Percentiles rank a stretch among this genome's conserved stretches.
These are phyloP conservation scores for Centropus bengalensis DNA, from an alignment of 2,113 vertebrate genomes.

Conservation along the genomic window DNA sequence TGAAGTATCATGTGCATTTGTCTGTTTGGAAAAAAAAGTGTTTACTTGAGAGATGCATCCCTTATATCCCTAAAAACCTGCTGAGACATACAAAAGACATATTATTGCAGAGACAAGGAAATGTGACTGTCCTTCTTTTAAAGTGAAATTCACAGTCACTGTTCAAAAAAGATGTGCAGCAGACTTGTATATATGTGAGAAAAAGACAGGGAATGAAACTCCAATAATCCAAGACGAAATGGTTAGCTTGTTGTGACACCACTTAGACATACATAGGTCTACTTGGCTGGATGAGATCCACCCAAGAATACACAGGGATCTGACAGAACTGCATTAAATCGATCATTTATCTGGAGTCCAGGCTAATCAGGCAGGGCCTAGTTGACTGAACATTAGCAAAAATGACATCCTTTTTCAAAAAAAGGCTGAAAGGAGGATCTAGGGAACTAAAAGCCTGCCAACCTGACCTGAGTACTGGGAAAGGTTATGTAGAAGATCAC, in stretches of 20 bases:
- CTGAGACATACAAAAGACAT: background rate
- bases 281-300: background rate
- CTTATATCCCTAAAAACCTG: background rate
- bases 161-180: background rate
- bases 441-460: background rate
- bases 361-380: accelerated
- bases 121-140: background rate
- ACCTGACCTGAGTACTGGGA: accelerated
- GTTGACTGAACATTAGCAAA: background rate
- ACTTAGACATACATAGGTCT: background rate
- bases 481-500: background rate
- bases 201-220: background rate
- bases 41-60: background rate
- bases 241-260: background rate
- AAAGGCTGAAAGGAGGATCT: accelerated
- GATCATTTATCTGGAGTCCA: background rate
- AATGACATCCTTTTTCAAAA: background rate
- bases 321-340: background rate
- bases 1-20: background rate
- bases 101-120: background rate
- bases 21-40: background rate
- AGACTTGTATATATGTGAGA: background rate
- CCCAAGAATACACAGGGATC: background rate
- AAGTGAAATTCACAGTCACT: background rate
- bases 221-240: background rate